phyloP scores from a whole-genome alignment of 2,888 invertebrate genomes.

The Phyllotreta striolata region DNA sequence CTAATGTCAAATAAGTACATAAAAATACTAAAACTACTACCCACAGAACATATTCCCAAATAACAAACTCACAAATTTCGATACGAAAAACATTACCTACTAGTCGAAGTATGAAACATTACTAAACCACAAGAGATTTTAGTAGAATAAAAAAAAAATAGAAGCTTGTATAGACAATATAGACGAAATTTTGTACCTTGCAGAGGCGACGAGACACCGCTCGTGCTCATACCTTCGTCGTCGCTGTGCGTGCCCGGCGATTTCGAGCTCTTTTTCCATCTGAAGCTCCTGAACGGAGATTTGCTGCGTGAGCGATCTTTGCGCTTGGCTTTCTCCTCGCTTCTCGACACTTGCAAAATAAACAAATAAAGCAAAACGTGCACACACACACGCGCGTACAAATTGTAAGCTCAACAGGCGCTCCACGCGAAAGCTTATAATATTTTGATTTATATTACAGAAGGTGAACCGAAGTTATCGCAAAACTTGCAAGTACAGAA shows the following conservation, averaged over 20 bases:
- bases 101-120: no score
- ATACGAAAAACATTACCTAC: no score
- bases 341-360: slow-evolving; percentile 54
- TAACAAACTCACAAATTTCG: no score
- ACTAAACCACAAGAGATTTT: no score
- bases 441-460: no score
- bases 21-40: no score
- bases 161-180: background rate
- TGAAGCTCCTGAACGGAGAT: slow-evolving; percentile 92
- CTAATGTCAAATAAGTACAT: no score
- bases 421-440: slow-evolving; percentile 18
- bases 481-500: no score
- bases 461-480: no score
- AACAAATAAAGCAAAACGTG: slow-evolving; percentile 44
- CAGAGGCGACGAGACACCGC: slow-evolving; percentile 66
- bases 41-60: no score
- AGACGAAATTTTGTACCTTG: slow-evolving; percentile 44
- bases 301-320: slow-evolving; percentile 91
- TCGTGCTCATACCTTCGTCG: slow-evolving; percentile 78
- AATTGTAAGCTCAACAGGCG: background rate
- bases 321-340: slow-evolving; percentile 58
- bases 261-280: slow-evolving; percentile 80
- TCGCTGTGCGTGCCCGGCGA: slow-evolving; percentile 77
- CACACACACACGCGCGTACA: slow-evolving; percentile 35
- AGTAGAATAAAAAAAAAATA: no score